Conservation (phyloP, 2,888 invertebrate genomes). For the Leucophora obtusa region DNA sequence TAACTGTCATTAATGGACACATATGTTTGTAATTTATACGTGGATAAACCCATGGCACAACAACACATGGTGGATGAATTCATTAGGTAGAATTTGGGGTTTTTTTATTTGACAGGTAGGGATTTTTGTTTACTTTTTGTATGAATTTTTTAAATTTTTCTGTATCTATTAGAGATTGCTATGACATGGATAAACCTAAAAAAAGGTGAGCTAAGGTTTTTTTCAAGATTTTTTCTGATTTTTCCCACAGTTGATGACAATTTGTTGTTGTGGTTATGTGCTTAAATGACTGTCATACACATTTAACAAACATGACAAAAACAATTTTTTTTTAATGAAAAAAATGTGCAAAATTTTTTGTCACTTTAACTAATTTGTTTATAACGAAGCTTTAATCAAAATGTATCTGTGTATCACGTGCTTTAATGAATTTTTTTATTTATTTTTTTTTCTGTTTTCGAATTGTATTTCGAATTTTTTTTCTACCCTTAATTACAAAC, state of each 20-base stretch:
- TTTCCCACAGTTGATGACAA: conserved; percentile 37
- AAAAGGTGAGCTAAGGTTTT: background rate
- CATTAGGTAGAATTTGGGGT: too few species aligned
- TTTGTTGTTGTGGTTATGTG: conserved; percentile 53
- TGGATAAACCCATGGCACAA: too few species aligned
- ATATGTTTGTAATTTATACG: conserved; percentile 1
- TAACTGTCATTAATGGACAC: conserved; percentile 2
- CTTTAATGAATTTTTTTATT: conserved; percentile 27
- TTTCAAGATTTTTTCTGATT: background rate
- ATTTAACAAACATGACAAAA: conserved; percentile 19
- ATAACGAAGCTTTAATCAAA: conserved; percentile 56
- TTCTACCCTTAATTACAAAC: conserved; percentile 45
- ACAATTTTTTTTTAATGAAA: background rate
- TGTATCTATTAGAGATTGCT: too few species aligned
- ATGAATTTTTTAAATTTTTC: too few species aligned
- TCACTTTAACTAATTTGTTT: conserved; percentile 61
- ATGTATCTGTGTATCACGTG: conserved; percentile 50
- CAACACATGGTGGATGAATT: too few species aligned
- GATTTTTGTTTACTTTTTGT: too few species aligned
- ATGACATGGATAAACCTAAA: background rate
- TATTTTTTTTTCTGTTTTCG: background rate
- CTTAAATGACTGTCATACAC: conserved; percentile 45
- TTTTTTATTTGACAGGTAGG: too few species aligned
- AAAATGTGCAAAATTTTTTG: conserved; percentile 22
- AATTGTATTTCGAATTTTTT: conserved; percentile 30